Base-by-base conservation (phyloP, 2,113 vertebrate species). In the Pteronura brasiliensis region DNA sequence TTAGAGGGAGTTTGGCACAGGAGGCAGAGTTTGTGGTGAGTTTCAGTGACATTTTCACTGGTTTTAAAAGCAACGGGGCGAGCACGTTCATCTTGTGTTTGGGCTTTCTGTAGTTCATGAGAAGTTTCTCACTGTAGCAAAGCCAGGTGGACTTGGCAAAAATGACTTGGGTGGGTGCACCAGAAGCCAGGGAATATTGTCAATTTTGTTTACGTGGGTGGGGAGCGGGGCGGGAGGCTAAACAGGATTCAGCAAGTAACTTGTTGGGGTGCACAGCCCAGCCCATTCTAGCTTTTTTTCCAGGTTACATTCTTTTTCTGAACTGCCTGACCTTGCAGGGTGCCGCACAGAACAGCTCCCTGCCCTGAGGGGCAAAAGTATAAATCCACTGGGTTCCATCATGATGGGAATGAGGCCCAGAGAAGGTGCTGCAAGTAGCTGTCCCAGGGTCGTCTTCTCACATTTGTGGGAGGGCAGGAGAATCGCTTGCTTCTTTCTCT, bases 181-280 rank as follows among this genome's bases (percentile, higher is more conserved):
- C 29, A 59, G 76, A 65, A 85, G 69, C 87, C 83, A 94, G 80
- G 49, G 42, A 88, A 89, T 72, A 52, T 36, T 93, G 89, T 88
- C 74, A 71, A 42, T 92, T 96, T 93, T 79, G 25, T 57, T 93
- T 20, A 88, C 18, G 39, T 83, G 61, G 71, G 61, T 93, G 92
- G 47, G 10, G 34, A 85, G 31, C 0, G 2, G 52, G 57, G 39
- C 15, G 44, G 83, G 55, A 95, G 17, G 71, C 49, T 52, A 59
- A 84, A 63, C 80, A 94, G 63, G 84, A 97, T 52, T 67, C 14
- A 61, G 90, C 92, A 96, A 81, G 89, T 63, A 80, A 39, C 7
- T 79, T 55, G 39, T 34, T 39, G n/a, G 25, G 74, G 79, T 47
- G 80, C 23, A 52, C 69, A 65, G 79, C 31, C n/a, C 82, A 80